These are phyloP conservation scores for Pseudomugil tenellus DNA, from an alignment of 2,797 vertebrate genomes.

Conservation along the genomic window DNA sequence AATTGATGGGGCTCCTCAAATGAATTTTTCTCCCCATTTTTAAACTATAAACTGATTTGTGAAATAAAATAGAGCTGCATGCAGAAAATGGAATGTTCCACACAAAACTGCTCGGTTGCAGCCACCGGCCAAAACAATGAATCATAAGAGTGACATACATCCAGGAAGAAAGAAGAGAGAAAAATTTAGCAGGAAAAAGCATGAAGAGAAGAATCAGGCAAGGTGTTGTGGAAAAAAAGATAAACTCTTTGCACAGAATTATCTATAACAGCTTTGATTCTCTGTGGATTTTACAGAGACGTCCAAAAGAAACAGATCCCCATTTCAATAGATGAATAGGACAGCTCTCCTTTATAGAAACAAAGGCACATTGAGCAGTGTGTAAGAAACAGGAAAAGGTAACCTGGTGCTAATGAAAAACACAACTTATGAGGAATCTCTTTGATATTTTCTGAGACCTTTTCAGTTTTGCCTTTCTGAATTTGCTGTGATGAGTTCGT, in stretches of 20 bases:
- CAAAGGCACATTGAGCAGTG: conserved; percentile 58
- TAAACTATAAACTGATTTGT: conserved; percentile 29
- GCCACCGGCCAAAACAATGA: conserved; percentile 60
- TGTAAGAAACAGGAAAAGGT: conserved; percentile 56
- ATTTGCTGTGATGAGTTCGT: conserved; percentile 40
- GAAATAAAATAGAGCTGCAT: conserved; percentile 42
- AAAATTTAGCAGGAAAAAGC: conserved; percentile 10
- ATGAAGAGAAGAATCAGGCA: neutral
- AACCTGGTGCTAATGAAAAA: conserved; percentile 67
- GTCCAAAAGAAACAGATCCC: conserved; percentile 38
- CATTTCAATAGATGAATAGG: conserved; percentile 31
- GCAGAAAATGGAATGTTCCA: conserved; percentile 70
- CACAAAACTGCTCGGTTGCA: conserved; percentile 48
- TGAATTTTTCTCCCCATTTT: neutral
- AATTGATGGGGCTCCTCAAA: neutral
- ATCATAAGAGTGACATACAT: conserved; percentile 62
- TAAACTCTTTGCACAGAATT: conserved; percentile 21
- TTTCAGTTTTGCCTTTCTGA: conserved; percentile 16
- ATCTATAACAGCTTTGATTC: conserved; percentile 11
- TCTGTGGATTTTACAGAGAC: conserved; percentile 23
- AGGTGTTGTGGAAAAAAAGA: conserved; percentile 52
- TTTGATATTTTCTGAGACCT: conserved; percentile 40
- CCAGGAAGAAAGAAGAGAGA: conserved; percentile 44
- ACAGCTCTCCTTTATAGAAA: conserved; percentile 49
- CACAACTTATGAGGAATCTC: conserved; percentile 49